phyloP scores from a whole-genome alignment of 37 sponge, comb jelly and placozoan species.

The Bolinopsis microptera region DNA sequence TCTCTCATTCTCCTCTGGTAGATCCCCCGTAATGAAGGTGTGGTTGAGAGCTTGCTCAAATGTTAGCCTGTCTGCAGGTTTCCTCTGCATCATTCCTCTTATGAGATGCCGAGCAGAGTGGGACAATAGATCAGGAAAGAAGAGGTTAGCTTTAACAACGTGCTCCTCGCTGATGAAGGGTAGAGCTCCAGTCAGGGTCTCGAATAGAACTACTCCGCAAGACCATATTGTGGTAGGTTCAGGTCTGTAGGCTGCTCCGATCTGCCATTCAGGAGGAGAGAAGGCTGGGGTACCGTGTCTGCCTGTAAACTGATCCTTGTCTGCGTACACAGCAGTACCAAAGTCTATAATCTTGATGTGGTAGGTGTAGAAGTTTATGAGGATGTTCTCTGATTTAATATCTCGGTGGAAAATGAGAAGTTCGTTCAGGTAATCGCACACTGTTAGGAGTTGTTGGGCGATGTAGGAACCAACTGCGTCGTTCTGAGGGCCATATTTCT shows the following conservation, averaged over 20 bases:
- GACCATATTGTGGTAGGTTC: constrained; percentile 49
- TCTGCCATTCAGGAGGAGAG: constrained; percentile 14
- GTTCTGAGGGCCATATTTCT: neutral
- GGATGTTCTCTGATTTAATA: constrained; percentile 32
- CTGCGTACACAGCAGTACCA: neutral
- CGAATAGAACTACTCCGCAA: constrained; percentile 28
- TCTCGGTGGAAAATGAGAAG: constrained; percentile 14
- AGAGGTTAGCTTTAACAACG: neutral
- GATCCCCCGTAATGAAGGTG: neutral
- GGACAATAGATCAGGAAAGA: constrained; percentile 20
- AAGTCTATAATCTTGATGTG: constrained; percentile 24
- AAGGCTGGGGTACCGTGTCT: constrained; percentile 16
- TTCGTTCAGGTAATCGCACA: neutral
- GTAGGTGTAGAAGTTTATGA: constrained; percentile 37
- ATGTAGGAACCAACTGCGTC: neutral
- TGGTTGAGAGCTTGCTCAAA: neutral
- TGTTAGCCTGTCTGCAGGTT: neutral
- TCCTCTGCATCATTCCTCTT: neutral
- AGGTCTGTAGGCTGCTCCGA: neutral
- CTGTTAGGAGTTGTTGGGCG: constrained; percentile 15
- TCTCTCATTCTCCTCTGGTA: constrained; percentile 14
- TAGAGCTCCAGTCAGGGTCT: neutral
- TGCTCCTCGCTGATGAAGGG: neutral
- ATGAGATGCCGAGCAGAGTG: neutral
- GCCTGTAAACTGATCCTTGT: neutral